A percentile compares a stretch with the other conserved stretches of the same genome.
phyloP scores from a whole-genome alignment of 2,113 vertebrate species.

The Cranoglanis bouderius region DNA sequence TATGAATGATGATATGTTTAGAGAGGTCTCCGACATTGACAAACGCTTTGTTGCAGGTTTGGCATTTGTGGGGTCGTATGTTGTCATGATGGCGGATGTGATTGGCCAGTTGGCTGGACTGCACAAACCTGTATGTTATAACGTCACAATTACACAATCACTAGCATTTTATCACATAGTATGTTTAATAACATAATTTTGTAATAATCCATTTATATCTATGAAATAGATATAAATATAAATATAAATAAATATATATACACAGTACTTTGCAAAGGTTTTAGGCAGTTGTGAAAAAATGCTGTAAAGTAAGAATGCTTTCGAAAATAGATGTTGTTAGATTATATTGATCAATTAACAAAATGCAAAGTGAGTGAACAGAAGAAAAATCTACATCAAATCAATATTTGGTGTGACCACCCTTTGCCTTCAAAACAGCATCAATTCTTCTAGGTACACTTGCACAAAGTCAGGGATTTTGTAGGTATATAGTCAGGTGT shows the following conservation, averaged over 20 bases:
- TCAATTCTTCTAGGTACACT: no score
- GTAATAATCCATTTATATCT: neutral
- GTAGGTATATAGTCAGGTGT: no score
- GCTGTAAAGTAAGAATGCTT: no score
- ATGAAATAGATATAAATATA: conserved; percentile 13
- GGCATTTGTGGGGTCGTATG: conserved; percentile 95
- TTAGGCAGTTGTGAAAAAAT: no score
- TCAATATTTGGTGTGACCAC: no score
- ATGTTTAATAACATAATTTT: neutral
- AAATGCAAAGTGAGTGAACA: no score
- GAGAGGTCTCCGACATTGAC: conserved; percentile 97
- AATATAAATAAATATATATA: neutral
- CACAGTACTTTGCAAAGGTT: no score
- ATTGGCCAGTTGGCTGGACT: conserved; percentile 97
- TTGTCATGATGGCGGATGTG: conserved; percentile 99
- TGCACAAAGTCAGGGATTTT: no score
- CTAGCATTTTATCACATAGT: neutral
- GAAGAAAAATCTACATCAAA: no score
- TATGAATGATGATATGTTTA: conserved; percentile 98
- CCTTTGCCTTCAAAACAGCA: no score
- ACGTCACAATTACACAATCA: conserved; percentile 20
- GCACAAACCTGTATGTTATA: conserved; percentile 83
- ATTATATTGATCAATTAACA: no score
- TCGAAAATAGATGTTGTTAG: no score
- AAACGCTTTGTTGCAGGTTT: conserved; percentile 93